Base-by-base conservation (phyloP, 2,888 invertebrate species). In the Platypus cylindrus region DNA sequence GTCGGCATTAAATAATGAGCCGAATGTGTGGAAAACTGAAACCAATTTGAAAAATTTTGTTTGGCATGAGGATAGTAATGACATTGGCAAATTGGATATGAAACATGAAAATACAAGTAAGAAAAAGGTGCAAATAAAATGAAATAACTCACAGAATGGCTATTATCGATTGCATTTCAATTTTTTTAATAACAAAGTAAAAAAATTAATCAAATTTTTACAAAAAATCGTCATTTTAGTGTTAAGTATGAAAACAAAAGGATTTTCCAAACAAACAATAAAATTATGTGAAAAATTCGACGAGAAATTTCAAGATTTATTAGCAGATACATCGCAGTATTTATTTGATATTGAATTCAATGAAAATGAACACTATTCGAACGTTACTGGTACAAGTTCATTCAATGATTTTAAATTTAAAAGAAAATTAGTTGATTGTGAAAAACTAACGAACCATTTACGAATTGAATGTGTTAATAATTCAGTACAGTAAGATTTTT, bases 231-330 rank as follows among this genome's bases (percentile, higher is more conserved):
- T 20, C 7, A 7, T 40, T 47, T 13, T 31, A 56, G 59, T 54
- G 3, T 54, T 84, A 58, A 64, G 77, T 1, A 79, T 83, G 67
- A 87, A 87, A 64, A 78, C 82, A 3, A 75, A 75, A 46, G 89
- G 89, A 1, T 84, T 75, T 58, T 81, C 83, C 0, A 72, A 72
- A 0, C 73, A 73, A 14, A 64, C 87, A 24, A 78, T 84, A 28
- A 71, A 72, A 51, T 66, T 85, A 1, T 83, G 82, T 46, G 61
- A 68, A 30, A 64, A 64, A 44, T 62, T 84, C 20, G 81, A 86
- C 48, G 53, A 58, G 1, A 72, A 70, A 45, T 59, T 81, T 26
- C 66, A 69, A 28, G 67, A 66, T 30, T 64, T 85, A 34, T 65
- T 84, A 12, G 67, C 72, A 34, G 85, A 86, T 55, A 58, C 84